A percentile compares a stretch with the other conserved stretches of the same genome.
Evolutionary conservation across 2,888 invertebrate species (phyloP).

Genomic region (Molorchus minor): DNA sequence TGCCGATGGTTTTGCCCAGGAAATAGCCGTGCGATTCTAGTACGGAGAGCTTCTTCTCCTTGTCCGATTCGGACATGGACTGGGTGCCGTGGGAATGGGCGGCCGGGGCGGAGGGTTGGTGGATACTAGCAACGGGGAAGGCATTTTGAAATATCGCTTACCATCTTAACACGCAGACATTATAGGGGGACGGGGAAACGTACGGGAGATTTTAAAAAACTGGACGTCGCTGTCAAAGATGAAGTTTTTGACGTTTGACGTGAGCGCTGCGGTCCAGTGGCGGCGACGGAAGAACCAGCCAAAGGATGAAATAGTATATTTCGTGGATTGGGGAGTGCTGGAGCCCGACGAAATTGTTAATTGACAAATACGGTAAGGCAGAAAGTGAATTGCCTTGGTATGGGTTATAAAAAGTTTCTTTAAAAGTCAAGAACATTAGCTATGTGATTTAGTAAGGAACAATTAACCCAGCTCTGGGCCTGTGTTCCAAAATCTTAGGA

Average conservation of each 20-base stretch:
- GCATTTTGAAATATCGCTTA: slow-evolving; percentile 43
- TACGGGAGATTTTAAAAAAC: slow-evolving; percentile 30
- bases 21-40: slow-evolving; percentile 81
- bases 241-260: not conserved
- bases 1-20: slow-evolving; percentile 79
- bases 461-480: too few relatives aligned
- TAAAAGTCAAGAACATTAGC: too few relatives aligned
- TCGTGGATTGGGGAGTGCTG: too few relatives aligned
- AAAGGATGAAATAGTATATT: not conserved
- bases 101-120: slow-evolving; percentile 46
- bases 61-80: slow-evolving; percentile 47
- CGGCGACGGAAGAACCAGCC: not conserved
- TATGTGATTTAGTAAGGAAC: too few relatives aligned
- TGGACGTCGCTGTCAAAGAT: not conserved
- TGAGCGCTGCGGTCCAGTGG: too few relatives aligned
- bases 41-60: slow-evolving; percentile 67
- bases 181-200: slow-evolving; percentile 25
- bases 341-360: too few relatives aligned
- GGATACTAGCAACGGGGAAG: slow-evolving; percentile 57
- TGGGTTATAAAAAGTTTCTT: too few relatives aligned
- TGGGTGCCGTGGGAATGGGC: slow-evolving; percentile 39
- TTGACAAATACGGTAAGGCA: too few relatives aligned
- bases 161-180: slow-evolving; percentile 26
- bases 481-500: too few relatives aligned
- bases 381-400: too few relatives aligned